Percentiles rank a stretch among this genome's conserved stretches.
These are phyloP conservation scores for Agapornis roseicollis DNA, from an alignment of 2,113 vertebrate genomes.

Conservation along the genomic window DNA sequence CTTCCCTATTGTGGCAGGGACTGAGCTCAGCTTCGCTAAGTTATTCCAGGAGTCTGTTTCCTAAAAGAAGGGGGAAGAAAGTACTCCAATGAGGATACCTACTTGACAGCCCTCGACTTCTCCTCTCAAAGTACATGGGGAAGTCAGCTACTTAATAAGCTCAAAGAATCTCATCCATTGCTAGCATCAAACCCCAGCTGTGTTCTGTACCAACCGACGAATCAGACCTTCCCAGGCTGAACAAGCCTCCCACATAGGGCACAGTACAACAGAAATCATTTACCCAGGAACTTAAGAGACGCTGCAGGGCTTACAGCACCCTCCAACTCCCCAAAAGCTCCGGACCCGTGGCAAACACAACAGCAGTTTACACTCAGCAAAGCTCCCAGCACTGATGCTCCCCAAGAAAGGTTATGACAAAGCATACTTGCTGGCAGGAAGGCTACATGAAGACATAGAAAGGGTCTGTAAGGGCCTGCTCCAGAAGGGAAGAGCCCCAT, in stretches of 20 bases:
- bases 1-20: not conserved
- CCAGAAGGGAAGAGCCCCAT: not conserved
- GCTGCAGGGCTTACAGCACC: not conserved
- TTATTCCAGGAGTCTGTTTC: accelerated
- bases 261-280: not conserved
- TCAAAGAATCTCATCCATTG: accelerated
- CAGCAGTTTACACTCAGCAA: not conserved
- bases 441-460: accelerated
- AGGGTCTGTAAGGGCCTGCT: not conserved
- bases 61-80: not conserved
- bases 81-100: not conserved
- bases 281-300: not conserved
- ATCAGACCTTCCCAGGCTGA: not conserved
- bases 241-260: not conserved
- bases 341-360: not conserved
- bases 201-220: not conserved
- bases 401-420: not conserved
- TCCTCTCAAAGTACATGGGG: accelerated
- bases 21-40: not conserved
- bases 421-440: not conserved
- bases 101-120: not conserved
- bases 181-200: not conserved
- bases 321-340: not conserved
- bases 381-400: not conserved
- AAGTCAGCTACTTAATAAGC: not conserved